Base-by-base conservation (phyloP, 2,113 vertebrate genomes). In the Sialia sialis region DNA sequence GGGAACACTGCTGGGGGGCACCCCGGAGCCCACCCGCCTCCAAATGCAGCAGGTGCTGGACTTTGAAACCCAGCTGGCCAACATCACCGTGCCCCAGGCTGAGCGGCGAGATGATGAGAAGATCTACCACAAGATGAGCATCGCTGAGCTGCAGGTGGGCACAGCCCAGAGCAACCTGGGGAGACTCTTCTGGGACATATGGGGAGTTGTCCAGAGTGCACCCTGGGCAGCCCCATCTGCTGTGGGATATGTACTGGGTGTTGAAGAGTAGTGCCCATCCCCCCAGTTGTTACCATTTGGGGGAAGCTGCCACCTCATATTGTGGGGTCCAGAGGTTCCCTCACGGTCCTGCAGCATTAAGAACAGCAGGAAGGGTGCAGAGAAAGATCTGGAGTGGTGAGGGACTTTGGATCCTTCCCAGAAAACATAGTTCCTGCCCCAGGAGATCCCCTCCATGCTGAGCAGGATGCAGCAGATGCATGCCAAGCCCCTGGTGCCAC, bases 11-110 rank as follows among this genome's bases (percentile, higher is more conserved):
- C 97, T 99, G 81, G 99, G 99, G 1, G 99, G 99, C 0, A 91
- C 79, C 41, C 97, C 92, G 0, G 97, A 96, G 74, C 96, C 98
- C 76, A 99, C 98, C 0, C 98, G 91, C 54, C 90, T 96, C 32
- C 99, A 99, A 97, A 99, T 99, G 99, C 98, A 97, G 97, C 98
- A 99, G 95, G 98, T 99, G 39, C 94, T 99, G 95, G 98, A 99
- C 22, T 98, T 99, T 4, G 99, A 99, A 97, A 99, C 97, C 0
- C 97, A 97, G 12, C 97, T 99, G 54, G 99, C 99, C 87, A 99
- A 98, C 97, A 98, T 99, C 96, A 99, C 99, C 0, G 99, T 99
- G 55, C 99, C 99, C 4, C 99, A 99, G 97, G 99, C 99, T 52
- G 99, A 99, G 84, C 98, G 99, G 17, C 95, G 99, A 1, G 99